These are phyloP conservation scores for Phania funesta DNA, from an alignment of 2,888 invertebrate genomes.

Conservation along the genomic window DNA sequence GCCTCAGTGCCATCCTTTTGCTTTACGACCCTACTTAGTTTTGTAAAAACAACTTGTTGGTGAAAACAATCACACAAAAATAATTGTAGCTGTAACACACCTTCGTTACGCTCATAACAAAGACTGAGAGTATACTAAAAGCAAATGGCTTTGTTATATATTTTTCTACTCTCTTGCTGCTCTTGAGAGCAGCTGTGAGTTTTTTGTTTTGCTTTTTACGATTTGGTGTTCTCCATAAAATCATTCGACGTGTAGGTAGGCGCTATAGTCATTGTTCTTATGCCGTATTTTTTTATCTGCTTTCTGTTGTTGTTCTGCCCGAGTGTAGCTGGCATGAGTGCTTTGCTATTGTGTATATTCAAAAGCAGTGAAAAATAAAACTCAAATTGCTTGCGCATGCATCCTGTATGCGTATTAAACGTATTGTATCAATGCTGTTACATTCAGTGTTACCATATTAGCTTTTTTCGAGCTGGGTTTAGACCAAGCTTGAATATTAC, in stretches of 20 bases:
- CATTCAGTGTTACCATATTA: no score
- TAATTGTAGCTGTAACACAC: not conserved
- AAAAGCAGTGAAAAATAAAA: not conserved
- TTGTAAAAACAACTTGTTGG: not conserved
- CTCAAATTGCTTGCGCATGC: no score
- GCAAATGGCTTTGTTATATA: not conserved
- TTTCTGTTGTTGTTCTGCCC: not conserved
- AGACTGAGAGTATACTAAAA: slow-evolving; percentile 20
- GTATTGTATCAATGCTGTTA: no score
- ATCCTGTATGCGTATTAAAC: no score
- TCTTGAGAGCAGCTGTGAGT: not conserved
- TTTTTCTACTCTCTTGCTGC: slow-evolving; percentile 16
- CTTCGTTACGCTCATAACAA: not conserved
- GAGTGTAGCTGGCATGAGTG: slow-evolving; percentile 3
- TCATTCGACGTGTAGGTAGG: not conserved
- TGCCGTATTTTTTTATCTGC: not conserved
- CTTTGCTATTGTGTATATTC: slow-evolving; percentile 2
- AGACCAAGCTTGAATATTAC: no score
- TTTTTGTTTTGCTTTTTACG: slow-evolving; percentile 1
- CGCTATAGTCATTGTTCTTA: not conserved
- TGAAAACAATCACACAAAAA: not conserved
- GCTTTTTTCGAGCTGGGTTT: no score
- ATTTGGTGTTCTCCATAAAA: not conserved
- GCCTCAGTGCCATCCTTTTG: slow-evolving; percentile 40
- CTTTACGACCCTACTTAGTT: not conserved